phyloP scores from a whole-genome alignment of 2,888 invertebrate genomes.

The Eupithecia centaureata region DNA sequence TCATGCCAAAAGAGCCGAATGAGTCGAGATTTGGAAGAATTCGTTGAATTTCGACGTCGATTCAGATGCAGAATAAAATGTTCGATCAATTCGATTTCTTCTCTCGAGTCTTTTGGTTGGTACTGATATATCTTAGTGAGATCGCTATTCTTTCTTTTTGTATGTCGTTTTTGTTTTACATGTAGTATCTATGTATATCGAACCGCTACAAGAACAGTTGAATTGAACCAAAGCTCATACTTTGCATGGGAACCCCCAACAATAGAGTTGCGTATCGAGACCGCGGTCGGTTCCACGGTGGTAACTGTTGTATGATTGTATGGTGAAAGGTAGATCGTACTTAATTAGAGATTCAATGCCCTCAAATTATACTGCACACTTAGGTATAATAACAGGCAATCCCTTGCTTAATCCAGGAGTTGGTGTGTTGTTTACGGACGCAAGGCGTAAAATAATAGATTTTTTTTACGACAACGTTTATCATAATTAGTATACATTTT shows the following conservation, averaged over 20 bases:
- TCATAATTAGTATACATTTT: too few species aligned
- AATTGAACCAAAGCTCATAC: constrained; percentile 21
- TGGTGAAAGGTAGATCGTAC: constrained; percentile 52
- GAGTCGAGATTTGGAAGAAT: neutral
- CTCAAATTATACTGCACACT: constrained; percentile 1
- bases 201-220: constrained; percentile 12
- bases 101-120: neutral
- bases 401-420: too few species aligned
- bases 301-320: constrained; percentile 51
- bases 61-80: too few species aligned
- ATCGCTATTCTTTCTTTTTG: neutral
- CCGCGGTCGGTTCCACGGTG: constrained; percentile 43
- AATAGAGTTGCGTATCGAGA: constrained; percentile 39
- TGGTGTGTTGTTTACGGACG: too few species aligned
- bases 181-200: neutral
- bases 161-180: neutral
- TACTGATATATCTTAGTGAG: neutral
- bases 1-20: neutral
- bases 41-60: too few species aligned
- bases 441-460: too few species aligned
- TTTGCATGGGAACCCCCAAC: constrained; percentile 34
- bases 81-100: neutral
- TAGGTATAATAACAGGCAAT: neutral
- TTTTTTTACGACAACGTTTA: too few species aligned
- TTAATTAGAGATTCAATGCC: constrained; percentile 18